Evolutionary conservation across 2,113 vertebrate species (phyloP).

Genomic region (Lutjanus erythropterus): DNA sequence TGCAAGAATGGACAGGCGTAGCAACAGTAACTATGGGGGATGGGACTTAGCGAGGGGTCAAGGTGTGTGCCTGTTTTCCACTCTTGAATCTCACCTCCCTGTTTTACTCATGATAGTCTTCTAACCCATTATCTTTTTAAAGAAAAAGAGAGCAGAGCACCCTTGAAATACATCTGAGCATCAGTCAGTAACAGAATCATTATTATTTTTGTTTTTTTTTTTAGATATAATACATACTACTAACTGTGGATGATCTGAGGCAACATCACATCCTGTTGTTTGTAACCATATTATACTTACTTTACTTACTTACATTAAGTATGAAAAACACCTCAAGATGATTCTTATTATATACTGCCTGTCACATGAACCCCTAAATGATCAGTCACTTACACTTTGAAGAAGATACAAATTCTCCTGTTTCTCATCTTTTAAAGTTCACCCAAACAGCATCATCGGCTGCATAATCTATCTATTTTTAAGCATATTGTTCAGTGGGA

Average conservation of each 20-base stretch:
- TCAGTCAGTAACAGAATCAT: conserved; percentile 17
- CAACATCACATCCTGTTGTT: not conserved
- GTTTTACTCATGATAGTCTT: not conserved
- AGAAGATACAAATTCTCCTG: conserved; percentile 31
- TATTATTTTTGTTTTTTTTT: not conserved
- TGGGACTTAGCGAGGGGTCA: too few relatives aligned
- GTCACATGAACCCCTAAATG: conserved; percentile 31
- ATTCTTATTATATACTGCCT: conserved; percentile 11
- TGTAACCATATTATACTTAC: not conserved
- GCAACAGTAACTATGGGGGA: too few relatives aligned
- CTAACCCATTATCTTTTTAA: not conserved
- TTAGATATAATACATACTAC: not conserved
- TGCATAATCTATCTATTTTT: conserved; percentile 55
- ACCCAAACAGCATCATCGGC: conserved; percentile 32
- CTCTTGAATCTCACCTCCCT: not conserved
- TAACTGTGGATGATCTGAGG: not conserved
- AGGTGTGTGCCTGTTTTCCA: too few relatives aligned
- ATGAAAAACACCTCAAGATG: not conserved
- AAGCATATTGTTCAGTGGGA: conserved; percentile 33
- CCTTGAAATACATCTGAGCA: conserved; percentile 11
- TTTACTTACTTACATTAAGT: conserved; percentile 4
- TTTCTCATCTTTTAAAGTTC: conserved; percentile 39
- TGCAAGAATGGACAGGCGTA: too few relatives aligned
- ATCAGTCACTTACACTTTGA: conserved; percentile 47
- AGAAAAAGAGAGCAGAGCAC: not conserved